These are phyloP conservation scores for Parnassius glacialis DNA, from an alignment of 2,888 invertebrate genomes.

Conservation along the genomic window DNA sequence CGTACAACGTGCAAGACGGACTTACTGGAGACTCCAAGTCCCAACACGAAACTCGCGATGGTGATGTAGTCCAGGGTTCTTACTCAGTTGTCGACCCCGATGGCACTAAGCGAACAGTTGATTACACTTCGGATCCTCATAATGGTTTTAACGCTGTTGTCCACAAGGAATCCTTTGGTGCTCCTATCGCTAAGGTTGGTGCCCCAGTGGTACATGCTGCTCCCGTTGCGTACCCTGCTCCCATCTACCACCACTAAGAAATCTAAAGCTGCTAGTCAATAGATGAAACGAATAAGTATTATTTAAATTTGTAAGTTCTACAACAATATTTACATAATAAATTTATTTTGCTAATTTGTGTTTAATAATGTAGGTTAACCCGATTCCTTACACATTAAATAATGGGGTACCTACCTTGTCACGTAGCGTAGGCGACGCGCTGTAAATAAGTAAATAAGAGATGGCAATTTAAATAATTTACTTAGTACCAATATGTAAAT, in stretches of 20 bases:
- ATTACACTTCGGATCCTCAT: conserved; percentile 65
- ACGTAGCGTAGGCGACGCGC: too few species aligned
- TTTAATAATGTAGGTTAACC: background rate
- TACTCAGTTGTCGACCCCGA: conserved; percentile 68
- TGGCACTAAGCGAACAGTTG: conserved; percentile 64
- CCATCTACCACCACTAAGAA: conserved; percentile 29
- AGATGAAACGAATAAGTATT: conserved; percentile 28
- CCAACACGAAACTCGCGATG: conserved; percentile 62
- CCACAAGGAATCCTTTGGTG: conserved; percentile 57
- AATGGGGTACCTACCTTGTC: too few species aligned
- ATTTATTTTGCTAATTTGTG: background rate
- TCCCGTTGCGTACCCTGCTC: conserved; percentile 41
- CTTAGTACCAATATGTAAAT: too few species aligned
- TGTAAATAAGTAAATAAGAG: too few species aligned
- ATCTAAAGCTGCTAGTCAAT: conserved; percentile 33
- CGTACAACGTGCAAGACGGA: conserved; percentile 63
- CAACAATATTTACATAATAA: conserved; percentile 14
- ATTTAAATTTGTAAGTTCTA: conserved; percentile 20
- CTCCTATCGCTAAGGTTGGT: conserved; percentile 41
- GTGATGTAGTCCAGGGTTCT: conserved; percentile 67
- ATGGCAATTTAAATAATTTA: too few species aligned
- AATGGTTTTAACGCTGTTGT: conserved; percentile 71
- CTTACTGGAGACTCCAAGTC: conserved; percentile 65
- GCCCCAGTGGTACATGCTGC: conserved; percentile 46
- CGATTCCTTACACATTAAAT: background rate